phyloP scores from a whole-genome alignment of 2,888 invertebrate species.

The Ellobium chinense region DNA sequence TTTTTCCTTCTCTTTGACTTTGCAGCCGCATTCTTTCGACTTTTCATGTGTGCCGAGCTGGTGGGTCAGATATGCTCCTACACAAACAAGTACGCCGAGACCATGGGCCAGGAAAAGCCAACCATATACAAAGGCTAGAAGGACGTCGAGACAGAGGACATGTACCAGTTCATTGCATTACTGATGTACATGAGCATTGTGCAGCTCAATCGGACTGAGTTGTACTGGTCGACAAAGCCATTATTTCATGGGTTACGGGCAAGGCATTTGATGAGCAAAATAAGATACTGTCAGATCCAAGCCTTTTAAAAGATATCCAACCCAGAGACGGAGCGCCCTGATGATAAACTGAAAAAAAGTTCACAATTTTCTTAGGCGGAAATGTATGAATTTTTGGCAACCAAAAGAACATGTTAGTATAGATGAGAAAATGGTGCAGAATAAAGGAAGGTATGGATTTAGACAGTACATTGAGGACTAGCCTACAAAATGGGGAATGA shows the following conservation, averaged over 20 bases:
- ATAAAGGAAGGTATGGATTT: background rate
- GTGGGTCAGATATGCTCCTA: background rate
- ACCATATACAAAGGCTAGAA: background rate
- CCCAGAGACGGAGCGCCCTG: background rate
- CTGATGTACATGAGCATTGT: background rate
- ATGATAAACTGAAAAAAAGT: background rate
- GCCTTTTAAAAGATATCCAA: background rate
- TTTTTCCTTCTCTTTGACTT: background rate
- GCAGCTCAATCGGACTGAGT: background rate
- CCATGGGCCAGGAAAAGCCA: background rate
- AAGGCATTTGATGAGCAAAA: background rate
- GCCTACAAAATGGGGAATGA: background rate
- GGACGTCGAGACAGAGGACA: background rate
- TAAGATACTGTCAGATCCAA: background rate
- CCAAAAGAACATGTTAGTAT: background rate
- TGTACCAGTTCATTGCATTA: background rate
- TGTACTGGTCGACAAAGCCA: background rate
- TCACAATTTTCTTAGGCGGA: background rate
- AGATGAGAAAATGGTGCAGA: background rate
- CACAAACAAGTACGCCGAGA: background rate
- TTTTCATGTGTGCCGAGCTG: background rate
- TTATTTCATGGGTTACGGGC: background rate
- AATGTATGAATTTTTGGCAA: background rate
- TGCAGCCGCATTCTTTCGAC: background rate
- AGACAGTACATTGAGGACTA: background rate